A percentile compares a stretch with the other conserved stretches of the same genome.
Conservation (phyloP, 2,888 invertebrate genomes). For the Eupithecia abbreviata region DNA sequence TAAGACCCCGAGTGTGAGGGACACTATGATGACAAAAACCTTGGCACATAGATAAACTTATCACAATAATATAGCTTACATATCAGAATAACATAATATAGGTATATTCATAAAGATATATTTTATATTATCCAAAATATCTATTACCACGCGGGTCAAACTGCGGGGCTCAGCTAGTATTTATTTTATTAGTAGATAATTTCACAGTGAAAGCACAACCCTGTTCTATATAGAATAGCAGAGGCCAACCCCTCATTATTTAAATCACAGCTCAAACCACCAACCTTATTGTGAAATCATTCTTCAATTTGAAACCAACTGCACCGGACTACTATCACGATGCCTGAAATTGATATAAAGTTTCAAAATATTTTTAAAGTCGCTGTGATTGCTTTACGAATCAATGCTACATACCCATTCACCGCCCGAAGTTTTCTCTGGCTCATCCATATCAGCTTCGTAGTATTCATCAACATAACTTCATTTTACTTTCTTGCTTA, state of each 20-base stretch:
- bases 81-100: no score
- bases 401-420: not conserved
- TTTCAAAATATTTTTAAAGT: constrained; percentile 31
- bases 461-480: not conserved
- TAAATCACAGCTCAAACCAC: not conserved
- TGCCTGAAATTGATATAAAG: constrained; percentile 11
- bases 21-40: no score
- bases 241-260: not conserved
- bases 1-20: no score
- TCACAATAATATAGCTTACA: no score
- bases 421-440: not conserved
- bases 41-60: not conserved
- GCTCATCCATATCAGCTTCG: not conserved
- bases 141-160: no score
- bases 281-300: constrained; percentile 1
- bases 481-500: constrained; percentile 2
- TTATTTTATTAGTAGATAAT: not conserved
- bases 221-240: not conserved
- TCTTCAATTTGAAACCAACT: constrained; percentile 1
- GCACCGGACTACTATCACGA: not conserved
- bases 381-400: not conserved
- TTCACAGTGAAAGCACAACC: not conserved
- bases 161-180: no score
- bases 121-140: no score
- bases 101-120: no score